Evolutionary conservation across 2,888 invertebrate genomes (phyloP), one percentile per base, ranked within the genome.

Genomic region (Timandra comae): DNA sequence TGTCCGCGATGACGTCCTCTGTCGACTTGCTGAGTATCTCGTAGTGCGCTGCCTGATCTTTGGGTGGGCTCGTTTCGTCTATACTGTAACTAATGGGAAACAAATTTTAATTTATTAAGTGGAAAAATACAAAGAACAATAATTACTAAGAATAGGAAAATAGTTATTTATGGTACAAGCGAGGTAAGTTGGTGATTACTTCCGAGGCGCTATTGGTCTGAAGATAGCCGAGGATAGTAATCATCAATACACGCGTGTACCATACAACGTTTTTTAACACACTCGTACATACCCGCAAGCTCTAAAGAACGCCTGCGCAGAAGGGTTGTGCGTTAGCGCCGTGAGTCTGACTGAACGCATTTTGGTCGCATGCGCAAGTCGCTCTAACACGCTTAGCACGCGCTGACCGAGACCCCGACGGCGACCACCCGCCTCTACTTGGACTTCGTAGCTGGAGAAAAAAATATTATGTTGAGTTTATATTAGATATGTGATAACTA

Each of bases 391-490:
- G 56, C 89, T 88, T 86, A 96, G 90, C 77, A 96, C 88, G 61
- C 93, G 93, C 63, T 91, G 91, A 3, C 97, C 97, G 25, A 97
- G 84, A 6, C 96, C 96, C 70, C 92, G 92, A 39, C 94, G 86
- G 43, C 93, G 89, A 16, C 90, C 88, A 6, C 77, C 80, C 30
- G 88, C 73, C 61, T 92, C 92, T 49, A 97, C 85, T 74, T 97
- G 97, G 43, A 97, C 87, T 73, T 97, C 97, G 80, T 97, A 97
- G 70, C 95, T 95, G 70, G n/a, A n/a, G n/a, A n/a, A n/a, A n/a
- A n/a, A n/a, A n/a, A n/a, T n/a, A n/a, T n/a, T n/a, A n/a, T n/a
- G n/a, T n/a, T n/a, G n/a, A n/a, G n/a, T n/a, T n/a, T n/a, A n/a
- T n/a, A n/a, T n/a, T 7, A 22, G 5, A 7, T 24, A 22, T 22